Base-by-base conservation (phyloP, 2,888 invertebrate species). In the Sceliomorpha sp. region DNA sequence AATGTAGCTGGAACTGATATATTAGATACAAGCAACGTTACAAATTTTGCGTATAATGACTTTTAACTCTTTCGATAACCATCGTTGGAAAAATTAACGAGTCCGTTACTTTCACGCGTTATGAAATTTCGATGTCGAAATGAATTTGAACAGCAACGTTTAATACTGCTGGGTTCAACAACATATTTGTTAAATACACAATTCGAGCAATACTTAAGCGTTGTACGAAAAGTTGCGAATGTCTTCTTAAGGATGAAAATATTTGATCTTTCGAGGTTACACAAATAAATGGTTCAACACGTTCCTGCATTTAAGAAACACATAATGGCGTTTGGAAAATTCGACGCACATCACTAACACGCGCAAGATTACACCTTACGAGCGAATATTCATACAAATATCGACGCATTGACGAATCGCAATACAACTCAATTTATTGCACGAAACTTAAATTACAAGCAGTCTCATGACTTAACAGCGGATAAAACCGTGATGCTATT, bases 401-500 rank as follows among this genome's bases (percentile, higher is more conserved):
- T n/a, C 12, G 31, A 34, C 47, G 45, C 24, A 5, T 34, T 40
- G 17, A 10, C 32, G 42, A 48, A 42, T 42, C 26, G 10, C 45
- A 51, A 45, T 37, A 51, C 50, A 64, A 58, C 13, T 44, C 36
- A 48, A 68, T 55, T 77, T 78, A 80, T 80, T 78, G 78, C 79
- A 80, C 78, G 68, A 72, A 72, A 76, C 68, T 73, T 74, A 72
- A 76, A 60, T 72, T 73, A 58, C 39, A 48, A 26, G 9, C 56
- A 78, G 76, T 76, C 75, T 78, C 77, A n/a, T 76, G 74, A 75
- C 77, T 76, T 72, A 74, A 75, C 62, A 71, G 73, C 73, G 70
- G 72, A 51, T 75, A 69, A 74, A 68, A 71, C 70, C 71, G 71
- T 62, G 67, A 73, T 71, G 73, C 64, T 74, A 63, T 71, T 55